A percentile compares a stretch with the other conserved stretches of the same genome.
These are phyloP conservation scores for silkworm (Bombyx mori) DNA, from an alignment of 1,140 invertebrate genomes.

Conservation along the genomic window DNA sequence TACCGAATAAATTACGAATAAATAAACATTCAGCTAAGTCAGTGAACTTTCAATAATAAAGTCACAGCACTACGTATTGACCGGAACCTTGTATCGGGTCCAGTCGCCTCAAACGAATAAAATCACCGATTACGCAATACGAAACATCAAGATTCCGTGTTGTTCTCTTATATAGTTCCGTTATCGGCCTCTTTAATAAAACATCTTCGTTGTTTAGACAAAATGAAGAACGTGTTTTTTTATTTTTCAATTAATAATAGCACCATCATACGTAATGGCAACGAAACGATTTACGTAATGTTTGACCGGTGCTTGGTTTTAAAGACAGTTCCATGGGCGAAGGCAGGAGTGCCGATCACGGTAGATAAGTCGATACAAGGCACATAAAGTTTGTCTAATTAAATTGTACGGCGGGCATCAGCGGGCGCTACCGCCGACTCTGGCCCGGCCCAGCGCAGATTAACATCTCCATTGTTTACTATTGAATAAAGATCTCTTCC, in stretches of 20 bases:
- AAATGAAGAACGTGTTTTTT: conserved; percentile 27
- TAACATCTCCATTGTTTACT: conserved; percentile 62
- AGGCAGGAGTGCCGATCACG: conserved; percentile 22
- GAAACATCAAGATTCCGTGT: conserved; percentile 24
- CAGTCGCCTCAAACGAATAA: conserved; percentile 23
- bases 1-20: too few species aligned
- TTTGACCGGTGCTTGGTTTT: conserved; percentile 18
- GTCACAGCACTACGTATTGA: conserved; percentile 18
- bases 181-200: conserved; percentile 29
- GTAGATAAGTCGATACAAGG: conserved; percentile 37
- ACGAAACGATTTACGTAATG: conserved; percentile 24
- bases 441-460: conserved; percentile 36
- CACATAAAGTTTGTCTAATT: conserved; percentile 57
- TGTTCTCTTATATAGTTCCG: conserved; percentile 26
- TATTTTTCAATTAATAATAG: conserved; percentile 8
- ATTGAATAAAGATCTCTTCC: conserved; percentile 47
- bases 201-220: conserved; percentile 21
- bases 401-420: conserved; percentile 50
- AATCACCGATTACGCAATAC: conserved; percentile 31
- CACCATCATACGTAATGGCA: conserved; percentile 10
- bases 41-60: conserved; percentile 28
- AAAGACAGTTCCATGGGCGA: conserved; percentile 16
- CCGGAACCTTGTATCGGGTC: conserved; percentile 21
- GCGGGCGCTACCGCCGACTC: conserved; percentile 30
- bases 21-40: conserved; percentile 9